A percentile compares a stretch with the other conserved stretches of the same genome.
Conservation (phyloP, 1,140 invertebrate species). For the Habropoda laboriosa region DNA sequence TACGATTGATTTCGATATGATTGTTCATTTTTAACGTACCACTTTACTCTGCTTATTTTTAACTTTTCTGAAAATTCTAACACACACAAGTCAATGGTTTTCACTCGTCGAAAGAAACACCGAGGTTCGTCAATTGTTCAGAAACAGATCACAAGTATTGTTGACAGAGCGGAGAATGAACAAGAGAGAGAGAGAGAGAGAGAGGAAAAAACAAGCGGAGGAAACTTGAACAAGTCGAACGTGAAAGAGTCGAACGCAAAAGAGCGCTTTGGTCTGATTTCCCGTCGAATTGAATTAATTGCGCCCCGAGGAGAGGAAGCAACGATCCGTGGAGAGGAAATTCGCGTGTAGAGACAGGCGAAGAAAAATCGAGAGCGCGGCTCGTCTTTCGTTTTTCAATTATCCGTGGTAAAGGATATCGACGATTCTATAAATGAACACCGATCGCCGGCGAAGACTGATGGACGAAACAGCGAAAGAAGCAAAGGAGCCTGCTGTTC, state of each 20-base stretch:
- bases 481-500: conserved; percentile 21
- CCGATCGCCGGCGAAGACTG: conserved; percentile 19
- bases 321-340: neutral
- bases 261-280: conserved; percentile 8
- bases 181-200: too few species aligned
- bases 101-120: neutral
- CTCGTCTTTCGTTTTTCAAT: conserved; percentile 8
- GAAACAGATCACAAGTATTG: neutral
- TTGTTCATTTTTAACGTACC: neutral
- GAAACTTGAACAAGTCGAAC: too few species aligned
- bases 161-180: neutral
- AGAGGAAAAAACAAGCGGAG: neutral
- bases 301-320: neutral
- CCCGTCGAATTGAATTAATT: conserved; percentile 10
- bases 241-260: conserved; percentile 15
- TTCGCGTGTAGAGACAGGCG: neutral
- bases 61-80: neutral
- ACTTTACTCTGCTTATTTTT: too few species aligned
- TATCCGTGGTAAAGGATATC: conserved; percentile 28
- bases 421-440: conserved; percentile 37
- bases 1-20: too few species aligned
- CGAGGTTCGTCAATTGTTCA: neutral
- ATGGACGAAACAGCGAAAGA: conserved; percentile 16
- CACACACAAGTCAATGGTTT: neutral
- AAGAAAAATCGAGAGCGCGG: conserved; percentile 8